phyloP scores from a whole-genome alignment of 35 echinoderm and acorn worm genomes.

The Strongylocentrotus purpuratus region DNA sequence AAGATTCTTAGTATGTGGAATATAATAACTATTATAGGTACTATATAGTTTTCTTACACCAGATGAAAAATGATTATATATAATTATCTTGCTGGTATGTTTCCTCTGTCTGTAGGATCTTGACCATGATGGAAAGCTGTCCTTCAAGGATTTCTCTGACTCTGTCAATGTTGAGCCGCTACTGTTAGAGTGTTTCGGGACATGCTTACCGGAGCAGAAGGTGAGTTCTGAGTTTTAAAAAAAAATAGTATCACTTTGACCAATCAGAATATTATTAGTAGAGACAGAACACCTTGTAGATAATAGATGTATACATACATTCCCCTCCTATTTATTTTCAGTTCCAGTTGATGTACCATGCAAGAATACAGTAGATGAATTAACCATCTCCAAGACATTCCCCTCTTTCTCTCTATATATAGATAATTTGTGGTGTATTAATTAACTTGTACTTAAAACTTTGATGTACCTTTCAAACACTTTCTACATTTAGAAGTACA shows the following conservation, averaged over 20 bases:
- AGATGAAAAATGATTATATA: no score
- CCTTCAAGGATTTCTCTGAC: conserved; percentile 59
- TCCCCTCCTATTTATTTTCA: not conserved
- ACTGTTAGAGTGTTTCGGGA: conserved; percentile 82
- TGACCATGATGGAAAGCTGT: conserved; percentile 82
- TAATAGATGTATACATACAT: not conserved
- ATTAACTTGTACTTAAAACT: not conserved
- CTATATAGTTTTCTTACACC: no score
- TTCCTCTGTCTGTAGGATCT: conserved; percentile 64
- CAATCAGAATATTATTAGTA: not conserved
- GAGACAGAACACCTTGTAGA: not conserved
- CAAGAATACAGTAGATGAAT: no score
- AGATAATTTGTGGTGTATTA: no score
- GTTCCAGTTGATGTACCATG: not conserved
- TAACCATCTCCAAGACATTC: not conserved
- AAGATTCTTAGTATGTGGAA: no score
- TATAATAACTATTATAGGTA: no score
- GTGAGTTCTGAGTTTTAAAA: conserved; percentile 53
- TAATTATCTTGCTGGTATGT: not conserved
- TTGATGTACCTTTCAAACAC: not conserved
- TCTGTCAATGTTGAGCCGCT: conserved; percentile 62
- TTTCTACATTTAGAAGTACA: not conserved
- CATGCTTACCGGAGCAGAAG: conserved; percentile 76
- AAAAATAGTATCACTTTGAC: not conserved
- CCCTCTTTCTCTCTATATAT: not conserved